These are phyloP conservation scores for Napeogenes inachia DNA, from an alignment of 2,888 invertebrate species.

Conservation along the genomic window DNA sequence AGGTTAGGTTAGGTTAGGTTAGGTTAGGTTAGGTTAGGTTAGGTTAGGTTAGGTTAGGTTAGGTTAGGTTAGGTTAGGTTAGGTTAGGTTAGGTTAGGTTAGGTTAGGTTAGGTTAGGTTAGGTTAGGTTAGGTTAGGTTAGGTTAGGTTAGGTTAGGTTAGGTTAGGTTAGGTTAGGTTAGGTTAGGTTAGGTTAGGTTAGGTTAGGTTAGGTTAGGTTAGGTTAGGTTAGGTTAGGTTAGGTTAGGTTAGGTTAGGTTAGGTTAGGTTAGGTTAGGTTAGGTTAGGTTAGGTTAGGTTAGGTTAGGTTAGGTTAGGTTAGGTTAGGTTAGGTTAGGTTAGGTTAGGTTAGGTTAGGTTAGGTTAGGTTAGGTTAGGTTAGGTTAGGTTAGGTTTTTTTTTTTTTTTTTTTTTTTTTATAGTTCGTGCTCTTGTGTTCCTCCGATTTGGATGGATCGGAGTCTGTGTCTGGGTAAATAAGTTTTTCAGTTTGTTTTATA, in stretches of 20 bases:
- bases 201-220: no score
- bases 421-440: no score
- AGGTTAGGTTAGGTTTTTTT: no score
- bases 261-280: slow-evolving; percentile 4
- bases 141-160: neutral
- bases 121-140: slow-evolving; percentile 4
- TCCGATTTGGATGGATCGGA: no score
- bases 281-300: neutral
- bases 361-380: slow-evolving; percentile 5
- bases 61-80: no score
- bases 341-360: no score
- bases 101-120: no score
- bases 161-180: neutral
- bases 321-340: slow-evolving; percentile 5
- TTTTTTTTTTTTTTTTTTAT: no score
- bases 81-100: slow-evolving; percentile 4
- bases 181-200: slow-evolving; percentile 5
- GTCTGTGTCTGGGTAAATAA: no score
- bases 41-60: slow-evolving; percentile 5
- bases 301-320: neutral
- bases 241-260: no score
- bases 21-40: neutral
- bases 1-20: neutral
- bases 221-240: slow-evolving; percentile 4
- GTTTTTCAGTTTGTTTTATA: no score